Percentiles rank a stretch among this genome's conserved stretches.
Conservation (phyloP, 53 echinoderm and acorn worm genomes). For the Zoroaster sp. region DNA sequence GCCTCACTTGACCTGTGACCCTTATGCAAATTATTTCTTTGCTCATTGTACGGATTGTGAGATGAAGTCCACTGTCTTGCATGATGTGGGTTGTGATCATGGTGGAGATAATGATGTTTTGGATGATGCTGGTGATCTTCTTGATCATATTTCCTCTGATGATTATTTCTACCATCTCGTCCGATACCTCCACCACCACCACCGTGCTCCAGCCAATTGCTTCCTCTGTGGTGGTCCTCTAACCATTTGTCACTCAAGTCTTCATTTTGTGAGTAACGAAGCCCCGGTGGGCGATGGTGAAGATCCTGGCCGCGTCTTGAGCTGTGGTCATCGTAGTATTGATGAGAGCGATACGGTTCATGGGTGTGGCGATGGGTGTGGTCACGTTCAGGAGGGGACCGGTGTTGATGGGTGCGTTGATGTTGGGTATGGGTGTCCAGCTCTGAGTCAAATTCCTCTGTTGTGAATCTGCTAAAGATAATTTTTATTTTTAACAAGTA, state of each 20-base stretch:
- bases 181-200: neutral
- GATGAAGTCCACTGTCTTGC: neutral
- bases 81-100: neutral
- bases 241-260: slow-evolving; percentile 32
- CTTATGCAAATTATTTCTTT: neutral
- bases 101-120: neutral
- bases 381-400: neutral
- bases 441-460: slow-evolving; percentile 25
- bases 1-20: slow-evolving; percentile 17
- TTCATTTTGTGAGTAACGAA: slow-evolving; percentile 15
- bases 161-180: neutral
- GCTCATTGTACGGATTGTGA: neutral
- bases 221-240: neutral
- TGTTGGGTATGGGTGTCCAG: neutral
- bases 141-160: neutral
- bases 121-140: neutral
- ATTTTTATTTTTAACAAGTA: neutral
- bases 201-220: neutral
- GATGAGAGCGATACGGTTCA: slow-evolving; percentile 30
- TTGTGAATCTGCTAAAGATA: neutral
- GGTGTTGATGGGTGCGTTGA: neutral
- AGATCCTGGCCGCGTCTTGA: neutral
- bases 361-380: neutral
- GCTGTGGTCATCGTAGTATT: neutral
- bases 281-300: slow-evolving; percentile 7